These are phyloP conservation scores for Noctua pronuba DNA, from an alignment of 2,888 invertebrate genomes.

Conservation along the genomic window DNA sequence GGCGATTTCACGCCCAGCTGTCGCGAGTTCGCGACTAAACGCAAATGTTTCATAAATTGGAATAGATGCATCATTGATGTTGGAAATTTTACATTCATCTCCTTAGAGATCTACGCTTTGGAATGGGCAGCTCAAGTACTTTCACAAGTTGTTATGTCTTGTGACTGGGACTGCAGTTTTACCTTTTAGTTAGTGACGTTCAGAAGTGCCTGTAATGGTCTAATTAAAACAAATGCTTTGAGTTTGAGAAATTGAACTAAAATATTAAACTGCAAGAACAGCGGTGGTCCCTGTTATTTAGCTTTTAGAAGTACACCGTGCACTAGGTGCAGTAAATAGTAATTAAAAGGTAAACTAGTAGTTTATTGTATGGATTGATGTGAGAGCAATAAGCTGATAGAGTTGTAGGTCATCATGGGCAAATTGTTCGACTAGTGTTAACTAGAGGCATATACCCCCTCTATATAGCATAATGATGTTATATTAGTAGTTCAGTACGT, in stretches of 20 bases:
- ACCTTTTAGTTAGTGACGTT: not conserved
- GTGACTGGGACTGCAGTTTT: not conserved
- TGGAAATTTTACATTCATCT: not conserved
- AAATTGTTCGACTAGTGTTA: not conserved
- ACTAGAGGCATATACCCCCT: not conserved
- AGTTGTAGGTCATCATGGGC: not conserved
- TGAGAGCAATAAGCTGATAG: not conserved
- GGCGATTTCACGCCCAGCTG: conserved; percentile 78
- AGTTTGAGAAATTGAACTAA: not conserved
- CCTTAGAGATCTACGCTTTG: not conserved
- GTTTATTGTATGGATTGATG: not conserved
- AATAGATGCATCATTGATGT: not conserved
- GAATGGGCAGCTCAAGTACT: not conserved
- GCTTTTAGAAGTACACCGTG: not conserved
- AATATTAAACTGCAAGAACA: not conserved
- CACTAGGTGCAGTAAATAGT: not conserved
- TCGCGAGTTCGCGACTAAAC: conserved; percentile 50
- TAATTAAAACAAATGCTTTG: not conserved
- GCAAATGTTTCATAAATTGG: conserved; percentile 49
- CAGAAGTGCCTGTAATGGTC: not conserved
- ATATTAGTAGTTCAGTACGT: not conserved
- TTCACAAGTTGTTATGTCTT: not conserved
- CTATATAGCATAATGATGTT: not conserved
- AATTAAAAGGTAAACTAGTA: not conserved
- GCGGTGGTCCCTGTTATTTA: not conserved